Percentiles rank a stretch among this genome's conserved stretches.
phyloP scores from a whole-genome alignment of 2,797 vertebrate genomes.

The Sebastes aleutianus region DNA sequence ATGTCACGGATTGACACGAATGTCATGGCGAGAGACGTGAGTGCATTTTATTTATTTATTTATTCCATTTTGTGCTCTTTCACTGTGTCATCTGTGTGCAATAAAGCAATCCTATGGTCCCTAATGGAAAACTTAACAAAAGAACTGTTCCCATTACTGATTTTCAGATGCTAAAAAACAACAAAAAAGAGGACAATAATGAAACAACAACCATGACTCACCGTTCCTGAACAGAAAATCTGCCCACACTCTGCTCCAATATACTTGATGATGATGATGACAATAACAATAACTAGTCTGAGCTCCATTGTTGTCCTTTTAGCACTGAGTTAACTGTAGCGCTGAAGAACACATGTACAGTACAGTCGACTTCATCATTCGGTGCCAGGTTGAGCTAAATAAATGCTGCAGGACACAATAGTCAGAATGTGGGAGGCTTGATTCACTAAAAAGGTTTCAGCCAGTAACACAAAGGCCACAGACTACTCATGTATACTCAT shows the following conservation, averaged over 20 bases:
- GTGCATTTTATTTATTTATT: neutral
- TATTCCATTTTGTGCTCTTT: neutral
- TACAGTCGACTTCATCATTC: neutral
- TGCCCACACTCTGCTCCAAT: conserved; percentile 19
- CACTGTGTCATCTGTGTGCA: neutral
- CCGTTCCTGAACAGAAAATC: conserved; percentile 1
- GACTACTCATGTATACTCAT: neutral
- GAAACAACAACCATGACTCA: conserved; percentile 20
- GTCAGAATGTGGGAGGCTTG: conserved; percentile 33
- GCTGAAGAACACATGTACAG: neutral
- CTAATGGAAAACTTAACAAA: neutral
- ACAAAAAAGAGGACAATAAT: neutral
- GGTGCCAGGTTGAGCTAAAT: neutral
- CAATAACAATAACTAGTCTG: neutral
- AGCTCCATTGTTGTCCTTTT: neutral
- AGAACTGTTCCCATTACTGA: neutral
- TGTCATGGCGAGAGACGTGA: neutral
- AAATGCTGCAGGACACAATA: neutral
- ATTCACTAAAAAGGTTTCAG: conserved; percentile 14
- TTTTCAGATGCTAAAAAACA: neutral
- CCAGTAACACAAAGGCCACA: neutral
- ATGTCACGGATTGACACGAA: neutral
- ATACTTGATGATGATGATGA: neutral
- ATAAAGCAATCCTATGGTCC: neutral
- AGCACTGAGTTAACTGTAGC: neutral